Evolutionary conservation across 1,140 invertebrate species (phyloP), one percentile per base, ranked within the genome.

Genomic region (Ips nitidus): DNA sequence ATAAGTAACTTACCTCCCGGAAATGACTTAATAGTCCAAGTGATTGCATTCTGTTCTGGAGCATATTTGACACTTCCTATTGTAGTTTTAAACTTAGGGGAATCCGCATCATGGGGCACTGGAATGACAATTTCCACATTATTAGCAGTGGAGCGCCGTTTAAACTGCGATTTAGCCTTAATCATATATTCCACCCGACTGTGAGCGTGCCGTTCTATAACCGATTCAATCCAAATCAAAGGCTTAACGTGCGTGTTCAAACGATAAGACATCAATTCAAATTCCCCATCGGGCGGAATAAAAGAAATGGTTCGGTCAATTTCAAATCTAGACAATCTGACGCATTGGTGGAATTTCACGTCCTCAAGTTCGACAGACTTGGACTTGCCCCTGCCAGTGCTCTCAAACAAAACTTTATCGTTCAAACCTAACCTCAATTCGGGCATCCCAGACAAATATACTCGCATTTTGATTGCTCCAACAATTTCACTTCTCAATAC

Each of bases 11-110:
- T 66, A 71, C 98, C 98, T 43, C 98, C 97, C 68, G 98, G 98
- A 81, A 99, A 99, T 41, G 97, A 98, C 81, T 99, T 99, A 63
- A 99, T 97, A n/a, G 93, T 97, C 98, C 98, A 99, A 38, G 98
- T 95, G 43, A 99, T 95, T 41, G 96, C 94, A 85, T 94, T 98
- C 77, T 96, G 91, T 80, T 99, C 98, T 0, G 98, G 97, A 1
- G 95, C 94, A 82, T 99, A 99, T 79, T 97, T 98, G 39, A 97
- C 97, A 81, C 91, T 97, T 8, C 98, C 98, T 74, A 98, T 95
- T 1, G 96, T 97, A 0, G 97, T 98, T 82, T 99, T 99, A 78
- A 99, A 99, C 83, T 98, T 99, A 0, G 98, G 98, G 22, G 96
- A 96, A 81, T 99, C 97, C 1, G 96, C 98, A 86, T 99, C 98